Base-by-base conservation (phyloP, 2,888 invertebrate species). In the Ditula angustiorana region DNA sequence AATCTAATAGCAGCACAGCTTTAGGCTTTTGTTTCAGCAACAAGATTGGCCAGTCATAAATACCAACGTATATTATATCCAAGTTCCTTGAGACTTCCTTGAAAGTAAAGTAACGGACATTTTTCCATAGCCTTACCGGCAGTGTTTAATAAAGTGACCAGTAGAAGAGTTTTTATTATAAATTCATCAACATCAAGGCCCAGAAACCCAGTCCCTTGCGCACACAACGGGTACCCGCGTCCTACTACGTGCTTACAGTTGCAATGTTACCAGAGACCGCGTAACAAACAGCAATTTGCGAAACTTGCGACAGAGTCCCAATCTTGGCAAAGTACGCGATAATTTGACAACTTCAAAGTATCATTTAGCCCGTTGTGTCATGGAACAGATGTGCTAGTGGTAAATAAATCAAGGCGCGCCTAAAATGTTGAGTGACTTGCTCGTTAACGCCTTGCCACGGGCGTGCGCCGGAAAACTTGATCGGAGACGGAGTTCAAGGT, bases 341-440 rank as follows among this genome's bases (percentile, higher is more conserved):
- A 89, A 89, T 90, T 88, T 86, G 87, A 85, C 85, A 86, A 88
- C 82, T 88, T 90, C 83, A 87, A 90, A 89, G 82, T 89, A 83
- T 88, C 85, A 84, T 89, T 89, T 85, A 83, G 80, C 77, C 73
- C 78, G 79, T 78, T 72, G 80, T 83, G 82, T 86, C 81, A 80
- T 73, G 80, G 74, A 85, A 80, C 90, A 88, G 86, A 87, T 88
- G 89, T 80, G 74, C 80, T 81, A 79, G 83, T 85, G 86, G 81
- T 84, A 85, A 87, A 88, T 86, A 88, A 86, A 87, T 87, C 86
- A 82, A 77, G 74, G 71, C 75, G 71, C 75, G 80, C 75, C 82
- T 82, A 80, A 82, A 84, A 78, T 76, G 78, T 77, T 82, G 85
- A 86, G 86, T 86, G 85, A 83, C 79, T 85, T 68, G 83, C 82